Base-by-base conservation (phyloP, 2,888 invertebrate genomes). In the Noctua fimbriata region DNA sequence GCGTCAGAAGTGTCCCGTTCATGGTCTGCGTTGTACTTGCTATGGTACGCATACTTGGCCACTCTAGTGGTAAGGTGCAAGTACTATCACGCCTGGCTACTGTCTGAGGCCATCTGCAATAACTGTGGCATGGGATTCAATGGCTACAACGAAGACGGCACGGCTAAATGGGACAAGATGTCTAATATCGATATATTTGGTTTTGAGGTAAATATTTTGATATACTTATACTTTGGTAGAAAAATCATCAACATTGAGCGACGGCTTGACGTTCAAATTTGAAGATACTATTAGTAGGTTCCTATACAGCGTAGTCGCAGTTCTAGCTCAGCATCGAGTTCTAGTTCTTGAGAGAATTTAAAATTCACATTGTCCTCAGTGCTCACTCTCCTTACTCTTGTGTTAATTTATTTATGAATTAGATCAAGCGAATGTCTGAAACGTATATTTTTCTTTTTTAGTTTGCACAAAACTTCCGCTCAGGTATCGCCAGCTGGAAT, bases 61-160 rank as follows among this genome's bases (percentile, higher is more conserved):
- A 99, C 99, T 74, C 97, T 98, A 87, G 97, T 98, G 83, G 98
- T 98, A 82, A 98, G 99, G 87, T 98, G 98, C 95, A 99, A 99
- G 97, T 99, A 99, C 97, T 99, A 99, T 96, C 98, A 99, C 94
- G 99, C 99, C n/a, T 99, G 99, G 99, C 97, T 99, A 79, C 97
- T 99, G 91, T 99, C 99, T 12, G 99, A 99, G 94, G 99, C 99
- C 1, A 98, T 99, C 88, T 99, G 99, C 94, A 99, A 99, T 95
- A 98, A 99, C 93, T 98, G 98, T 36, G 99, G 99, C 1, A 97
- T 99, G 92, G 99, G 99, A 1, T 98, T 98, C 94, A 98, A 98
- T 89, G 99, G 99, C 0, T 98, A 98, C 93, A 98, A 98, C 91
- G 97, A 97, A 72, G 97, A 98, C 82, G 99, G 98, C 66, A 96